Conservation (phyloP, 2,113 vertebrate species). For the Podarcis cretensis region DNA sequence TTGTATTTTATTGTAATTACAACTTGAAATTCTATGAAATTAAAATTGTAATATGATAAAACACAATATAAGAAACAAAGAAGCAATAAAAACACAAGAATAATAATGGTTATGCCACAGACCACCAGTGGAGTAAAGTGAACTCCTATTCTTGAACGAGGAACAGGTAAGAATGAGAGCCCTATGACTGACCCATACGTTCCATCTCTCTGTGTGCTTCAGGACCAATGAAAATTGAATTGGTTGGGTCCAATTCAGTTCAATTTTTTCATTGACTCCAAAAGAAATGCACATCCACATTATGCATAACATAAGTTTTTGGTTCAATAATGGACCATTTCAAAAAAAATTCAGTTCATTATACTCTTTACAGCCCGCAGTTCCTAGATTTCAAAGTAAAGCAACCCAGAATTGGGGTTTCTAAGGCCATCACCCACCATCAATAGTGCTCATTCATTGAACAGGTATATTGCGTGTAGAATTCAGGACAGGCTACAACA, state of each 20-base stretch:
- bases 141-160: not conserved
- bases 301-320: not conserved
- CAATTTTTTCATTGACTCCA: not conserved
- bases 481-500: not conserved
- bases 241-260: not conserved
- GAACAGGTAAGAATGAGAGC: not conserved
- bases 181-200: not conserved
- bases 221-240: not conserved
- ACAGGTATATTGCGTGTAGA: not conserved
- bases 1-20: too few species aligned
- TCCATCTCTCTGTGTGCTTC: not conserved
- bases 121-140: not conserved
- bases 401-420: not conserved
- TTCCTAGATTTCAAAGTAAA: slow-evolving; percentile 1
- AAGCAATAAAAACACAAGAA: too few species aligned
- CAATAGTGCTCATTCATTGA: not conserved
- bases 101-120: too few species aligned
- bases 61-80: too few species aligned
- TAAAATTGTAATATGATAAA: too few species aligned
- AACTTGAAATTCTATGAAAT: too few species aligned
- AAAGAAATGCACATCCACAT: not conserved
- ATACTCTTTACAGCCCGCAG: not conserved
- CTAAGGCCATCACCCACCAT: too few species aligned
- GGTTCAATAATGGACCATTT: not conserved
- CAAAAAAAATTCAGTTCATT: not conserved